Percentiles rank a stretch among this genome's conserved stretches.
These are phyloP conservation scores for Tadarida brasiliensis DNA, from an alignment of 2,797 vertebrate genomes.

Conservation along the genomic window DNA sequence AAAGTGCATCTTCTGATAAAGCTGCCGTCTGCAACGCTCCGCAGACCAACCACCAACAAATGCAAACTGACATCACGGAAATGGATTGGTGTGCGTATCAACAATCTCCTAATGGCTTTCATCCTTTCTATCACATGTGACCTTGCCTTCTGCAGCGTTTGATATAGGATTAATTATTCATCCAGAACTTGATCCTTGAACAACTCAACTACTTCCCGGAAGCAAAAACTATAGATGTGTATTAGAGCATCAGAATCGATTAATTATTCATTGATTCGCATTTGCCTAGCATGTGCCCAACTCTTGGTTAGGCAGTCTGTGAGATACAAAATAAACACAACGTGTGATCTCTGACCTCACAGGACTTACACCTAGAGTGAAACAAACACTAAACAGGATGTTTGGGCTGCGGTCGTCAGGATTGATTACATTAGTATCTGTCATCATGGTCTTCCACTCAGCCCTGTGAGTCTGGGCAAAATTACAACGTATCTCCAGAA, in stretches of 20 bases:
- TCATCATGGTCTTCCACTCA: background rate
- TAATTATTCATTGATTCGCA: constrained; percentile 80
- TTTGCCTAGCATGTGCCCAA: constrained; percentile 62
- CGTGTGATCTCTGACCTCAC: constrained; percentile 46
- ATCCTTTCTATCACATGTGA: constrained; percentile 82
- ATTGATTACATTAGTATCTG: background rate
- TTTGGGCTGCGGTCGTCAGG: background rate
- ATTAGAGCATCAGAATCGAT: constrained; percentile 78
- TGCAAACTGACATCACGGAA: constrained; percentile 79
- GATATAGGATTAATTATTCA: constrained; percentile 84
- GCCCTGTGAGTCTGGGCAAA: background rate
- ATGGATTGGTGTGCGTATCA: constrained; percentile 78
- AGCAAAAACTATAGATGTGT: constrained; percentile 83
- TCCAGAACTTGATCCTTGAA: constrained; percentile 81
- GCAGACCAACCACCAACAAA: constrained; percentile 73
- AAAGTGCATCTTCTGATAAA: constrained; percentile 71
- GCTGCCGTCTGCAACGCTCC: constrained; percentile 5
- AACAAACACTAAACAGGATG: constrained; percentile 37
- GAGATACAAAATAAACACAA: constrained; percentile 66
- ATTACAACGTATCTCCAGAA: background rate
- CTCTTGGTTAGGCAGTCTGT: constrained; percentile 26
- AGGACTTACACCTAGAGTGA: constrained; percentile 43
- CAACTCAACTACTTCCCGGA: constrained; percentile 83
- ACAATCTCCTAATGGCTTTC: constrained; percentile 82
- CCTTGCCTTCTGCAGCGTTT: constrained; percentile 81